phyloP scores from a whole-genome alignment of 1,140 invertebrate genomes.

The Trypoxylus dichotomus region DNA sequence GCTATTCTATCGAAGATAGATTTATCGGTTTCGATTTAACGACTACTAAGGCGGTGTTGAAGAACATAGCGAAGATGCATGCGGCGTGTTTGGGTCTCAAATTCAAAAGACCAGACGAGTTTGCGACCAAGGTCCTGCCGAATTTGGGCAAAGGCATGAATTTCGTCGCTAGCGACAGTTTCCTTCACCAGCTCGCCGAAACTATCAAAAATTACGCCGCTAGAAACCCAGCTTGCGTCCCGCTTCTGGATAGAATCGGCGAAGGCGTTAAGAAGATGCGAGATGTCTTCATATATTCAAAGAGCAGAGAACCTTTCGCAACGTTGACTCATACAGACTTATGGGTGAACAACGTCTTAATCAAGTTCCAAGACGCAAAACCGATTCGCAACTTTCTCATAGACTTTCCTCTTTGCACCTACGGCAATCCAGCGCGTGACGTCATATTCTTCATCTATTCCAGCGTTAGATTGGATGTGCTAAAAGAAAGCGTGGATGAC shows the following conservation, averaged over 20 bases:
- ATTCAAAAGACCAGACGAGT: slow-evolving; percentile 52
- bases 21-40: slow-evolving; percentile 49
- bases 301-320: slow-evolving; percentile 47
- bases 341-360: slow-evolving; percentile 65
- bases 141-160: slow-evolving; percentile 44
- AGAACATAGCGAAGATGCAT: slow-evolving; percentile 52
- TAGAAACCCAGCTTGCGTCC: slow-evolving; percentile 44
- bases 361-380: slow-evolving; percentile 51
- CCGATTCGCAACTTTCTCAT: slow-evolving; percentile 59
- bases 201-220: slow-evolving; percentile 39
- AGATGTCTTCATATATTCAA: slow-evolving; percentile 40
- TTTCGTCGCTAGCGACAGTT: slow-evolving; percentile 36
- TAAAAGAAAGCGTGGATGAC: slow-evolving; percentile 51
- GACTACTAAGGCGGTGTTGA: slow-evolving; percentile 47
- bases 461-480: slow-evolving; percentile 52
- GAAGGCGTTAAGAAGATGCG: slow-evolving; percentile 59
- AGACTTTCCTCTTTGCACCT: slow-evolving; percentile 62
- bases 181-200: slow-evolving; percentile 37
- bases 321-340: slow-evolving; percentile 61
- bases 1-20: slow-evolving; percentile 46
- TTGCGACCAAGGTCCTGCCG: slow-evolving; percentile 48
- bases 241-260: slow-evolving; percentile 38
- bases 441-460: slow-evolving; percentile 60
- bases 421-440: slow-evolving; percentile 57
- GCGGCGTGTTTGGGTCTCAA: slow-evolving; percentile 51